A percentile compares a stretch with the other conserved stretches of the same genome.
Conservation (phyloP, 2,797 vertebrate genomes). For the Uromys caudimaculatus region DNA sequence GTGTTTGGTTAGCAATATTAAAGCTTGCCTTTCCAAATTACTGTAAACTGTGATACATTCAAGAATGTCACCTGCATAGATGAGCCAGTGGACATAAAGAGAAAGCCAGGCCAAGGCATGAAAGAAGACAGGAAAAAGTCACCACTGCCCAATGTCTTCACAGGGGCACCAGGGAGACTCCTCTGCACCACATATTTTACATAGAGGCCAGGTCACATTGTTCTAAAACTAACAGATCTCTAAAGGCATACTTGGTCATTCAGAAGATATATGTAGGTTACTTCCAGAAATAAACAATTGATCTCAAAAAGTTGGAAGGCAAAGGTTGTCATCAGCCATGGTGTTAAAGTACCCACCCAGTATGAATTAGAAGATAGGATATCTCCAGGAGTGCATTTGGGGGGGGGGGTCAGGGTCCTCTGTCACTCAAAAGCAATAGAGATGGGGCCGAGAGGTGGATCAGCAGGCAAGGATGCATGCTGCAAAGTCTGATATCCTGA, state of each 20-base stretch:
- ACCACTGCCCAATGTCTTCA: rapidly evolving
- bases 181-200: background rate
- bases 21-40: background rate
- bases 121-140: no score
- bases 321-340: background rate
- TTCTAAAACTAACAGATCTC: background rate
- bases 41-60: background rate
- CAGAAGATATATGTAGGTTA: background rate
- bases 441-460: background rate
- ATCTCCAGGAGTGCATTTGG: background rate
- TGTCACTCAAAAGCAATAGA: background rate
- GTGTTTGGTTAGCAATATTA: background rate
- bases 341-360: background rate
- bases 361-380: background rate
- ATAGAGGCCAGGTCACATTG: rapidly evolving
- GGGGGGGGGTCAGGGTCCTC: background rate
- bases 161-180: no score
- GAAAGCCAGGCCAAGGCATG: background rate
- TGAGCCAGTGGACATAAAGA: background rate
- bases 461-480: background rate
- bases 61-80: no score
- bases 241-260: background rate
- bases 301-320: background rate
- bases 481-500: background rate
- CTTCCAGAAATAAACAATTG: background rate